These are phyloP conservation scores for Seriola rivoliana DNA, from an alignment of 2,113 vertebrate genomes.

Conservation along the genomic window DNA sequence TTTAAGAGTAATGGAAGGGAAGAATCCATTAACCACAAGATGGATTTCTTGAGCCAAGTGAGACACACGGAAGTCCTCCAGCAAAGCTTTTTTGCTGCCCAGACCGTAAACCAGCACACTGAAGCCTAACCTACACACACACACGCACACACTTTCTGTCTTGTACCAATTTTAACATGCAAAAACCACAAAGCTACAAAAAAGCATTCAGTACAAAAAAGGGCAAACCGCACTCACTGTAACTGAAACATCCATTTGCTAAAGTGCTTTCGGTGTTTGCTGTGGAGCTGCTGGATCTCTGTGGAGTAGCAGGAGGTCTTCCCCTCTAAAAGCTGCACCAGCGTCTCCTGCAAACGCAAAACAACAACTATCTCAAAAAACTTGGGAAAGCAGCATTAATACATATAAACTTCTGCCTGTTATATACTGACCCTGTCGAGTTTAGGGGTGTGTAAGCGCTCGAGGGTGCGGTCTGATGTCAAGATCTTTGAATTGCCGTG, in stretches of 20 bases:
- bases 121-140: constrained; percentile 89
- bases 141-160: not conserved
- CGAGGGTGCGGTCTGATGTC: constrained; percentile 94
- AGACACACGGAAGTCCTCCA: constrained; percentile 92
- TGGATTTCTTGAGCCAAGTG: constrained; percentile 89
- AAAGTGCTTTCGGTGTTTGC: constrained; percentile 89
- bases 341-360: constrained; percentile 85
- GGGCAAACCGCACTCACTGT: constrained; percentile 83
- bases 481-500: constrained; percentile 96
- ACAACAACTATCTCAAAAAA: not conserved
- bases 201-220: not conserved
- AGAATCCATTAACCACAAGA: constrained; percentile 96
- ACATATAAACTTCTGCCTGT: not conserved
- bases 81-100: constrained; percentile 93
- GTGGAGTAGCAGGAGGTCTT: constrained; percentile 86
- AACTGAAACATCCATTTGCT: constrained; percentile 96
- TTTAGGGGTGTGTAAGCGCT: constrained; percentile 90
- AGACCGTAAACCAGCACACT: constrained; percentile 94
- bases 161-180: constrained; percentile 41
- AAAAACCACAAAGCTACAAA: not conserved
- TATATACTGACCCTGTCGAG: constrained; percentile 88
- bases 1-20: constrained; percentile 95
- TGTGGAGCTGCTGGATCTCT: constrained; percentile 89
- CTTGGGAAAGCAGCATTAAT: not conserved
- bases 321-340: constrained; percentile 87